Base-by-base conservation (phyloP, 2,797 vertebrate genomes). In the Kryptolebias ocellatus region DNA sequence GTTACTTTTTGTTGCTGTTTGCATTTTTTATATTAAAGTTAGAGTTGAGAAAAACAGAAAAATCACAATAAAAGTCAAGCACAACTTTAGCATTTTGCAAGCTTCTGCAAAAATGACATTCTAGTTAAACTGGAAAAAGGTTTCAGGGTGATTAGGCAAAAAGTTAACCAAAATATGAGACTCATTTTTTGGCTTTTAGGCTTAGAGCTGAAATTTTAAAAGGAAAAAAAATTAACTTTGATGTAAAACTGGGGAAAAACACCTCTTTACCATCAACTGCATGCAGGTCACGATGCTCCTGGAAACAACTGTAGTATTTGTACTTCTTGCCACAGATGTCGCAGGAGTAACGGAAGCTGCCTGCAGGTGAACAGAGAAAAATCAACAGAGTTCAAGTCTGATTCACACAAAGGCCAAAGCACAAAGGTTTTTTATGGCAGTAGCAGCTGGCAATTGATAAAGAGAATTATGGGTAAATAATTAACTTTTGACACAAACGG, bases 291-390 rank as follows among this genome's bases (percentile, higher is more conserved):
- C 98, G 92, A 87, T 99, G 98, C 85, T 99, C 98, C 74, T 99
- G 98, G 93, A 99, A 99, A 86, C 98, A 99, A 93, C 97, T 99
- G 91, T 99, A 99, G 87, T 99, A 99, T 90, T 99, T 99, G 75
- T 99, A 99, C 83, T 99, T 99, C 92, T 99, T 99, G 75, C 98
- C 98, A 62, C 98, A 99, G 82, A 99, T 98, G 89, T 99, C 98
- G 90, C 98, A 99, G 0, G 97, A 97, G 89, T 99, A 99, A 91
- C 98, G 96, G 94, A 99, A 99, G 86, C 96, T 96, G 91, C 95
- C 98, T 98, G 92, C 20, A 85, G 80, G 71, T 42, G 5, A 64
- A 76, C 5, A 81, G 47, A 64, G 4, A 79, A 49, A 79, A 44
- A 58, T 16, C 59, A 57, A 60, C 37, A 68, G 5, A 52, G 47